Base-by-base conservation (phyloP, 2,888 invertebrate genomes). In the Alsophila aescularia region DNA sequence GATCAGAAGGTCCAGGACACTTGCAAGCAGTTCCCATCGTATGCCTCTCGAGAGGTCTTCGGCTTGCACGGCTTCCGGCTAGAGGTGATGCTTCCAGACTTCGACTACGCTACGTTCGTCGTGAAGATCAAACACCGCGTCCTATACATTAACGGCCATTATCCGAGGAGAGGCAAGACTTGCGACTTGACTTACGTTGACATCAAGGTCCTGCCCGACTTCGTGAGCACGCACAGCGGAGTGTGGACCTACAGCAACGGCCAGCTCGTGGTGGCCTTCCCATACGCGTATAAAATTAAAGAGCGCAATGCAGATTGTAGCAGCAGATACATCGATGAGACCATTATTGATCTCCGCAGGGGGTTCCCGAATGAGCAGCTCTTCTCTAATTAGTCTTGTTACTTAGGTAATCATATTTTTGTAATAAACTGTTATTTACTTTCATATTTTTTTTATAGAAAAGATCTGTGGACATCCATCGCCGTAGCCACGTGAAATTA, bases 1-100 rank as follows among this genome's bases (percentile, higher is more conserved):
- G 67, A 67, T 49, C 45, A 53, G 34, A 52, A 57, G 14, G 37
- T 63, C 0, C 35, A 43, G 18, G 56, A 53, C 13, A 62, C 52
- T n/a, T 67, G 67, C 50, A 57, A 60, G 40, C 60, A 61, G 36
- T 65, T 60, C 47, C 45, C 39, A 13, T 36, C 52, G 15, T 52
- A 37, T 39, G 18, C 55, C 7, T 47, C 57, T 4, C 34, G 36
- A 7, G 57, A 55, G 18, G n/a, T 53, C 13, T 57, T 52, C 15
- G 63, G 57, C 7, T 24, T 24, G 29, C 9, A 29, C 24, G 24
- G 24, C 24, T 62, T 43, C 12, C 40, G 56, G 14, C 27, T 62
- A 10, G 62, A 61, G 21, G 31, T 55, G 1, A 2, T 9, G 15
- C 35, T 39, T 0, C 39, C 12, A 0, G 56, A 37, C 0, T 62